Evolutionary conservation across 2,797 vertebrate species (phyloP), one percentile per base, ranked within the genome.

Genomic region (Aeoliscus strigatus): DNA sequence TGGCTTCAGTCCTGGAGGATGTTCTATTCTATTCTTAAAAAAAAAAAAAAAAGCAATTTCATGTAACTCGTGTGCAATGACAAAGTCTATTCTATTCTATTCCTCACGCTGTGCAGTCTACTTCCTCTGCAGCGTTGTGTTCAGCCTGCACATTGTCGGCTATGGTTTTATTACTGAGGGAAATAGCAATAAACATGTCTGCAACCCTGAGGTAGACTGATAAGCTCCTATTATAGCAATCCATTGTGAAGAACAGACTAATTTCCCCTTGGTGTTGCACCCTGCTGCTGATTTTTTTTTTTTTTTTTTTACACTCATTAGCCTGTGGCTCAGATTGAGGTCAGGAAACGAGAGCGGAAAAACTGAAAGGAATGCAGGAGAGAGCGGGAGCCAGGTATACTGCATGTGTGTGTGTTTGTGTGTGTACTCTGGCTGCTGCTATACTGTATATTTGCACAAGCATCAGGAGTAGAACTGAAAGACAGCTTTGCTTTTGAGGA

Each of bases 261-360:
- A 61, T 56, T 70, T 69, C 59, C 60, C 51, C 33, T 53, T 53
- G 13, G 40, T 35, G 39, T 60, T 57, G 55, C 52, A 47, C 66
- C 64, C 74, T 51, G 72, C 65, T 73, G 71, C 60, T 68, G 52
- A 61, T 67, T 64, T 58, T 70, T 54, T 38, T n/a, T n/a, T n/a
- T n/a, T n/a, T n/a, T n/a, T n/a, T n/a, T n/a, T n/a, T n/a, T n/a
- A n/a, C n/a, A 52, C 66, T 81, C 72, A 76, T 84, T 81, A 83
- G 70, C 53, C 66, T 58, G 71, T 58, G 60, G 80, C 66, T 53
- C 66, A 16, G 75, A 80, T 75, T 63, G 73, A 79, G 71, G 76
- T 79, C 76, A 77, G 77, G 80, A 82, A 82, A 78, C 66, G 70
- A 76, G 77, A 72, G 69, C 39, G 72, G 76, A 76, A 78, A 82